A percentile compares a stretch with the other conserved stretches of the same genome.
phyloP scores from a whole-genome alignment of 2,888 invertebrate species.

The Dasysyrphus tricinctus region DNA sequence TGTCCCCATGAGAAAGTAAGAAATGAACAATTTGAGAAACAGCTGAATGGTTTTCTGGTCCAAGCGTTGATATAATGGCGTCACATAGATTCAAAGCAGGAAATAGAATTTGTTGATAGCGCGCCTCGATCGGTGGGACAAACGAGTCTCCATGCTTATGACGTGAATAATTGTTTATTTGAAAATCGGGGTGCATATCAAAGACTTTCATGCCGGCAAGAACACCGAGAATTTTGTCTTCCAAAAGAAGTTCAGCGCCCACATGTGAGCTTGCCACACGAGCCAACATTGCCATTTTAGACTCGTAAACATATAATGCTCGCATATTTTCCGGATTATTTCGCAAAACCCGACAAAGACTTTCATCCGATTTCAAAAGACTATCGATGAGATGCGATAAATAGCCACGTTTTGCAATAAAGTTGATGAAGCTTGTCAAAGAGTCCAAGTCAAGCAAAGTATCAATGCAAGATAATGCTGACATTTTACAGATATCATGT shows the following conservation, averaged over 20 bases:
- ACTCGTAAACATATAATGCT: slow-evolving; percentile 93
- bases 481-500: slow-evolving; percentile 95
- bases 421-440: slow-evolving; percentile 87
- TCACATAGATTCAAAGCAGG: slow-evolving; percentile 93
- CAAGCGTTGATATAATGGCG: slow-evolving; percentile 91
- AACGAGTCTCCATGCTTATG: slow-evolving; percentile 82
- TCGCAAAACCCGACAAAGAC: slow-evolving; percentile 87
- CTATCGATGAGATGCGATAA: slow-evolving; percentile 93
- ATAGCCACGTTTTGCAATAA: slow-evolving; percentile 87
- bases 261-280: slow-evolving; percentile 87
- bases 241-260: slow-evolving; percentile 88
- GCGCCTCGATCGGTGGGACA: slow-evolving; percentile 86
- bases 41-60: slow-evolving; percentile 92
- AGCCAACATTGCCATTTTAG: slow-evolving; percentile 91
- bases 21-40: slow-evolving; percentile 92
- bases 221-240: slow-evolving; percentile 86
- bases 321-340: slow-evolving; percentile 88
- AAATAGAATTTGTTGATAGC: slow-evolving; percentile 92
- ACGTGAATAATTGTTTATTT: slow-evolving; percentile 78
- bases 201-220: slow-evolving; percentile 89
- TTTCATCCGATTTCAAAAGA: slow-evolving; percentile 89
- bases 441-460: slow-evolving; percentile 90
- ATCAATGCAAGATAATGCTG: slow-evolving; percentile 92
- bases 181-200: slow-evolving; percentile 89
- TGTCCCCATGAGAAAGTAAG: slow-evolving; percentile 91